phyloP scores from a whole-genome alignment of 2,888 invertebrate species.

The Fragum whitleyi region DNA sequence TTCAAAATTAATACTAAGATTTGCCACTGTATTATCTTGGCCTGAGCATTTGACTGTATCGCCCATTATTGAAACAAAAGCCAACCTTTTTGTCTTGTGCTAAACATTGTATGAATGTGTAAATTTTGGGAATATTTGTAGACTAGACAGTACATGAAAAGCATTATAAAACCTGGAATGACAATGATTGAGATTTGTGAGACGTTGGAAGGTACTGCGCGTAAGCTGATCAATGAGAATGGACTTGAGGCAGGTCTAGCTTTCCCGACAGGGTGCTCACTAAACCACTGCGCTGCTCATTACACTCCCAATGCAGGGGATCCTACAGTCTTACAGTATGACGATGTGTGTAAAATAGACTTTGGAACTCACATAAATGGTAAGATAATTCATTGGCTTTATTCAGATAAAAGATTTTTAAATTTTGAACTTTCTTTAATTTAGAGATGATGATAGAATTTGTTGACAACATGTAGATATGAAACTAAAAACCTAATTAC shows the following conservation, averaged over 20 bases:
- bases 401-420: too few species aligned
- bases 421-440: too few species aligned
- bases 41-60: too few species aligned
- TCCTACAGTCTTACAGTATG: slow-evolving; percentile 95
- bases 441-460: too few species aligned
- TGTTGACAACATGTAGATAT: too few species aligned
- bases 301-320: slow-evolving; percentile 99
- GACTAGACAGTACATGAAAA: slow-evolving; percentile 95
- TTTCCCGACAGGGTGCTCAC: slow-evolving; percentile 99
- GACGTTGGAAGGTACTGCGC: slow-evolving; percentile 95
- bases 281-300: slow-evolving; percentile 99
- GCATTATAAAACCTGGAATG: slow-evolving; percentile 99
- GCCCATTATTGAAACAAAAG: too few species aligned
- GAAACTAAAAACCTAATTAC: too few species aligned
- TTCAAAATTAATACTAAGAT: too few species aligned
- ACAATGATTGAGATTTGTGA: slow-evolving; percentile 99
- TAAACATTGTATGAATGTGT: too few species aligned
- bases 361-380: slow-evolving; percentile 99
- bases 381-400: slow-evolving; percentile 43
- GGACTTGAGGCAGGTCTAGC: slow-evolving; percentile 94
- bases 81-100: too few species aligned
- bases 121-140: slow-evolving; percentile 83
- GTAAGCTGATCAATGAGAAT: slow-evolving; percentile 96
- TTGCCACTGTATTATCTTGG: too few species aligned
- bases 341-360: slow-evolving; percentile 99